phyloP scores from a whole-genome alignment of 2,888 invertebrate genomes.

The Serripes groenlandicus region DNA sequence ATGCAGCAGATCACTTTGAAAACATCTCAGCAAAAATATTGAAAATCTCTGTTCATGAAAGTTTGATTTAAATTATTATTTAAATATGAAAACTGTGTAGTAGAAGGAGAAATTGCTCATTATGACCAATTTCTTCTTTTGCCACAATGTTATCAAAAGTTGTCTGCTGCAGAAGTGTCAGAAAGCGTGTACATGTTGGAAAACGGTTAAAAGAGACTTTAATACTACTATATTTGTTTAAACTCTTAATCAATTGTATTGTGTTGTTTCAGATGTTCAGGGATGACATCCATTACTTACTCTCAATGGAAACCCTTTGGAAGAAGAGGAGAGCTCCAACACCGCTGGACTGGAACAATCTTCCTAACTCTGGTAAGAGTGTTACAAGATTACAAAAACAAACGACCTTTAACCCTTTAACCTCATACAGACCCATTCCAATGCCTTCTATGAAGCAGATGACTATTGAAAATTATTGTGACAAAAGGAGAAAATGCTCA shows the following conservation, averaged over 20 bases:
- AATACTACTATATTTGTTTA: background rate
- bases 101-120: no score
- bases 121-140: no score
- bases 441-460: no score
- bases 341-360: constrained; percentile 89
- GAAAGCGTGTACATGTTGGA: background rate
- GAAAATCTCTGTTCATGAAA: no score
- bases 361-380: constrained; percentile 86
- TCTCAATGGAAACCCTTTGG: constrained; percentile 98
- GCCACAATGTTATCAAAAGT: no score
- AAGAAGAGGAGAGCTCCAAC: constrained; percentile 93
- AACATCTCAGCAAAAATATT: no score
- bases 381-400: no score
- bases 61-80: no score
- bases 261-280: constrained; percentile 90
- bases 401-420: no score
- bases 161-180: background rate
- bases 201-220: background rate
- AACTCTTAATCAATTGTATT: background rate
- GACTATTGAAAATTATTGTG: background rate
- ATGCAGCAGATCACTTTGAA: no score
- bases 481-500: background rate
- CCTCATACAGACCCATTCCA: no score
- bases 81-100: no score
- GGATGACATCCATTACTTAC: constrained; percentile 97